Conservation (phyloP, 2,113 vertebrate genomes). For the Notarius quadriscutis region DNA sequence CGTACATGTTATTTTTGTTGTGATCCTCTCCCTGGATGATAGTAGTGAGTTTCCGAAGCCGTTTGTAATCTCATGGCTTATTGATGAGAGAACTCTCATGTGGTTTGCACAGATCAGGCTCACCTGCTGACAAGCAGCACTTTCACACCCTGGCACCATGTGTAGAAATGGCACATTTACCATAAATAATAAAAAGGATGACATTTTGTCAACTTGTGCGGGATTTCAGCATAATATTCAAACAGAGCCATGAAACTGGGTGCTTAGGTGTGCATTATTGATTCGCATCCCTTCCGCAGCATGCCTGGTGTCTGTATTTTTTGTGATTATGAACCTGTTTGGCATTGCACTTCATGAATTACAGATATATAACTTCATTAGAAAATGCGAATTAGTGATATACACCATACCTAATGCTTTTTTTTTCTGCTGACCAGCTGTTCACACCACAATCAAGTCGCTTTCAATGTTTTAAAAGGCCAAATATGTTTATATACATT, state of each 20-base stretch:
- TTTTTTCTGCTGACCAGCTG: slow-evolving; percentile 27
- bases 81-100: slow-evolving; percentile 65
- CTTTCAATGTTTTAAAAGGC: slow-evolving; percentile 19
- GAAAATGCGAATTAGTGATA: slow-evolving; percentile 28
- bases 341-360: slow-evolving; percentile 53
- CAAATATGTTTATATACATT: slow-evolving; percentile 26
- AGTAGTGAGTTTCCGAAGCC: slow-evolving; percentile 14
- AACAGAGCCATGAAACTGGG: slow-evolving; percentile 43
- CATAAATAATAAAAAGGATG: slow-evolving; percentile 62
- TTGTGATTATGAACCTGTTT: slow-evolving; percentile 36
- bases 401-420: background rate
- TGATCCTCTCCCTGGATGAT: background rate
- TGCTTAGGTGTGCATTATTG: slow-evolving; percentile 57
- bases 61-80: slow-evolving; percentile 71
- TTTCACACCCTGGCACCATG: slow-evolving; percentile 55
- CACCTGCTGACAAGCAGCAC: slow-evolving; percentile 67
- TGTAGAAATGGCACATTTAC: slow-evolving; percentile 48
- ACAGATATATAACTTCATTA: slow-evolving; percentile 48
- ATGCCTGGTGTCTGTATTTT: slow-evolving; percentile 33
- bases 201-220: slow-evolving; percentile 53
- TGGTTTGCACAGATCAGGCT: slow-evolving; percentile 63
- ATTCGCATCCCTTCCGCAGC: slow-evolving; percentile 45
- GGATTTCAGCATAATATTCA: slow-evolving; percentile 56
- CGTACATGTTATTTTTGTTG: slow-evolving; percentile 4
- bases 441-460: background rate